Evolutionary conservation across 2,797 vertebrate genomes (phyloP), one percentile per base, ranked within the genome.

Genomic region (Erethizon dorsatum): DNA sequence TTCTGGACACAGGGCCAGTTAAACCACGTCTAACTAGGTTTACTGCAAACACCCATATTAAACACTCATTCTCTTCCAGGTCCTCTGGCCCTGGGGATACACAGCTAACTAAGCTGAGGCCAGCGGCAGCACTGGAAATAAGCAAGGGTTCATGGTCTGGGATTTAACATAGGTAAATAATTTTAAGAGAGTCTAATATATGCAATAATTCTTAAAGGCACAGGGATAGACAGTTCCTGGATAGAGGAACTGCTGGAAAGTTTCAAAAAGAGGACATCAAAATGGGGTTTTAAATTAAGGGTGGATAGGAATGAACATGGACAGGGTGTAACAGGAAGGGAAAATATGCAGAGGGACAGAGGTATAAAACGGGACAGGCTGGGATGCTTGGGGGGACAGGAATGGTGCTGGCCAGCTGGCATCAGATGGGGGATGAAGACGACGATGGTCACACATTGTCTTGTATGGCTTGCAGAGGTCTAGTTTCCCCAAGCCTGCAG

Each of bases 251-350:
- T 57, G 3, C 56, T 56, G 31, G 67, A 56, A 96, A 90, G 37
- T 54, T 69, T 96, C n/a, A 61, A 65, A 80, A 59, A 13, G 31
- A 90, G 31, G 59, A 24, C 59, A 24, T 22, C 14, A 47, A 18
- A 83, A 26, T 26, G 24, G 78, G 57, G 61, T 79, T 96, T 80
- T 85, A 54, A 83, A 41, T 41, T 41, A 41, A 96, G 95, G 41
- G 17, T 85, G 78, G 50, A 33, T 3, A 78, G 79, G 83, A 88
- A 57, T 26, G 31, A 67, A 52, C 37, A 18, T 86, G 28, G 75
- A 69, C n/a, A 2, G 10, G 47, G 10, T 83, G 1, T n/a, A 65
- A 45, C 0, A 69, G 79, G 50, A 61, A 33, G 5, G 15, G 17
- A 82, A 45, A 78, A 33, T 1, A 87, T 69, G 77, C 50, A 59